phyloP scores from a whole-genome alignment of 2,797 vertebrate species.

The Lagocephalus sceleratus region DNA sequence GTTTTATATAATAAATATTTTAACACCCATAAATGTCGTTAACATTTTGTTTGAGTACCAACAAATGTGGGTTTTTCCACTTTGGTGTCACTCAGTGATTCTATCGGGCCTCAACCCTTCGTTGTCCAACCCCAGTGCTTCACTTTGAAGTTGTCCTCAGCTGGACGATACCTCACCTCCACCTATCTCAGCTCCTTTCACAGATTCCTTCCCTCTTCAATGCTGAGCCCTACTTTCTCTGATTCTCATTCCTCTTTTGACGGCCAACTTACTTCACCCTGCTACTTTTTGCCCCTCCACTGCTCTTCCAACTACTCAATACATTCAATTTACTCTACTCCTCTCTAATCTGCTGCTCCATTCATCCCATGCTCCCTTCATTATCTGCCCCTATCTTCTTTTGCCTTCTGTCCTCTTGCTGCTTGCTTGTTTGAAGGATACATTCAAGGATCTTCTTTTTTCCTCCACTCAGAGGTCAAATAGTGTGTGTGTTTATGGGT shows the following conservation, averaged over 20 bases:
- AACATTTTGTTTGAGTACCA: too few species aligned
- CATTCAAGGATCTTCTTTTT: constrained; percentile 46
- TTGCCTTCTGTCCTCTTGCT: constrained; percentile 58
- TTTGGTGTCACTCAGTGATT: constrained; percentile 1
- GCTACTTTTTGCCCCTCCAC: constrained; percentile 61
- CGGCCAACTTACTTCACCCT: constrained; percentile 41
- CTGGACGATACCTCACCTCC: constrained; percentile 19
- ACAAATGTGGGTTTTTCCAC: too few species aligned
- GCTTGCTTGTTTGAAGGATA: constrained; percentile 48
- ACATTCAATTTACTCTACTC: constrained; percentile 77
- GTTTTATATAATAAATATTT: too few species aligned
- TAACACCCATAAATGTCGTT: too few species aligned
- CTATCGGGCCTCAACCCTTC: constrained; percentile 14
- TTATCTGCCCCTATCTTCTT: constrained; percentile 60
- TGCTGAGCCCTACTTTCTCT: constrained; percentile 25
- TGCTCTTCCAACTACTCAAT: constrained; percentile 69
- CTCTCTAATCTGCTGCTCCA: constrained; percentile 73
- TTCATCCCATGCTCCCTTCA: constrained; percentile 68
- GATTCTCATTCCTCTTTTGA: constrained; percentile 48
- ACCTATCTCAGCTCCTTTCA: constrained; percentile 32
- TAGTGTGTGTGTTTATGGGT: too few species aligned
- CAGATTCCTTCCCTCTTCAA: constrained; percentile 18
- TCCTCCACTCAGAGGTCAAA: constrained; percentile 33
- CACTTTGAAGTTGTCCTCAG: constrained; percentile 28
- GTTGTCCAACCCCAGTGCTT: constrained; percentile 13